phyloP scores from a whole-genome alignment of 2,888 invertebrate genomes.

The Atethmia centrago region DNA sequence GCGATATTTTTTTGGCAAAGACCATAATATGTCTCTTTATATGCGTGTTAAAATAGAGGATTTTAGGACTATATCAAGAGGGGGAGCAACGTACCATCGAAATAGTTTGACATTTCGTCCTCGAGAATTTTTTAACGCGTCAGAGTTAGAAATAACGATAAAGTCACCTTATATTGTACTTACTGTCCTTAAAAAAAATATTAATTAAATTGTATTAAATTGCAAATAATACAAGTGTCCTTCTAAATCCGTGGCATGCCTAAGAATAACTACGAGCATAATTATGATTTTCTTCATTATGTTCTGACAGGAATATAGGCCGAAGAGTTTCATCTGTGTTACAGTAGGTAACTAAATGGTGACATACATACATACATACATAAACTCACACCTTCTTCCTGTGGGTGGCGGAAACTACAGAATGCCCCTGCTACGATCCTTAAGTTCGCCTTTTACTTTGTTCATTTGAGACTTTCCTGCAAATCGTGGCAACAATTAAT shows the following conservation, averaged over 20 bases:
- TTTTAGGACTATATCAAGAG: neutral
- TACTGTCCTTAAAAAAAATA: neutral
- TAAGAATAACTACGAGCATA: too few species aligned
- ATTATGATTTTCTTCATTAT: neutral
- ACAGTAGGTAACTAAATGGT: neutral
- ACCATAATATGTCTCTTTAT: neutral
- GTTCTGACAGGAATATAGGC: neutral
- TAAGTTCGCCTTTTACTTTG: neutral
- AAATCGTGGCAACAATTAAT: neutral
- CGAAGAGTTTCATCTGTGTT: neutral
- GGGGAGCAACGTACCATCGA: neutral
- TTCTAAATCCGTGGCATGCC: neutral
- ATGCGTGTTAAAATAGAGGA: neutral
- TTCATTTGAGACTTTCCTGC: neutral
- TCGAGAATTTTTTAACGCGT: neutral
- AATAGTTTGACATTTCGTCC: neutral
- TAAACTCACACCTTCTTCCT: neutral
- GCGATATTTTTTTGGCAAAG: neutral
- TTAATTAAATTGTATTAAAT: neutral
- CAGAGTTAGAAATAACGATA: slow-evolving; percentile 14
- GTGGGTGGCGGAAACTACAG: too few species aligned
- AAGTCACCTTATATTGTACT: neutral
- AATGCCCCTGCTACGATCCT: neutral
- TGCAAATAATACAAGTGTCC: neutral
- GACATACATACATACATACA: neutral